Conservation (phyloP, 2,797 vertebrate species). For the Coccyzus lansbergi region DNA sequence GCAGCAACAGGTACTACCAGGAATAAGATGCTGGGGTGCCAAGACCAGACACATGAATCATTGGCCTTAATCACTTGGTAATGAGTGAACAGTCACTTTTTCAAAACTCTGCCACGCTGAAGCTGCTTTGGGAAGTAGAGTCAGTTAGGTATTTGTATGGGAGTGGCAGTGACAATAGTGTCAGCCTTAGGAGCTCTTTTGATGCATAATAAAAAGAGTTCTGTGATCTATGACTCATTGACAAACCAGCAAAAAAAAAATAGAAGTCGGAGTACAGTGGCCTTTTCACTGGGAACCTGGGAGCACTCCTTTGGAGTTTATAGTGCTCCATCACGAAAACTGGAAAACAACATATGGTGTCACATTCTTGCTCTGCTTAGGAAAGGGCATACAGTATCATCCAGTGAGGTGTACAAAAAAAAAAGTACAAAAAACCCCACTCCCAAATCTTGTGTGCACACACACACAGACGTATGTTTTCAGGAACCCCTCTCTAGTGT, state of each 20-base stretch:
- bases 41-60: neutral
- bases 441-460: neutral
- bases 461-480: neutral
- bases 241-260: neutral
- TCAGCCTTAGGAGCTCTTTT: neutral
- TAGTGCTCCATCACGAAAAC: neutral
- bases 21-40: neutral
- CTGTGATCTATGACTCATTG: neutral
- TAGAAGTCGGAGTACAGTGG: neutral
- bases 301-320: neutral
- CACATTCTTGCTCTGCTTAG: neutral
- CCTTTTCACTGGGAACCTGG: neutral
- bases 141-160: neutral
- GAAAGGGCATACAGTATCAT: neutral
- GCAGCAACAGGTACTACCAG: slow-evolving; percentile 74
- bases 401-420: neutral
- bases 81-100: neutral
- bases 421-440: neutral
- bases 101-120: neutral
- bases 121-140: neutral
- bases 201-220: neutral
- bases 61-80: neutral
- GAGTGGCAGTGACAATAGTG: neutral
- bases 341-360: neutral
- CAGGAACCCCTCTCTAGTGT: neutral